Evolutionary conservation across 2,113 vertebrate genomes (phyloP), one percentile per base, ranked within the genome.

Genomic region (Diadophis punctatus): DNA sequence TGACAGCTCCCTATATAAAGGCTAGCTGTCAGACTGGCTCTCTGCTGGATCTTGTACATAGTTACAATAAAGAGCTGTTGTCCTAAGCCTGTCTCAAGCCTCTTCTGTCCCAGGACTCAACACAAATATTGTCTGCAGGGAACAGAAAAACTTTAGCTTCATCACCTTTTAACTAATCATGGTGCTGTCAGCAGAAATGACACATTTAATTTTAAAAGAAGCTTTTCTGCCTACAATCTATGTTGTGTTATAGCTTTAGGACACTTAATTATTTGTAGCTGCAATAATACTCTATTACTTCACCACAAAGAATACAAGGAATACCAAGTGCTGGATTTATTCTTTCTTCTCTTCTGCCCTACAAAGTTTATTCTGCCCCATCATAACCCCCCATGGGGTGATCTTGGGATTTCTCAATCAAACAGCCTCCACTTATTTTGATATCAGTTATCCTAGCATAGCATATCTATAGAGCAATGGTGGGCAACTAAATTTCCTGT

Each of bases 101-200:
- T 46, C 46, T 46, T 46, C 46, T 46, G 46, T 46, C 46, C 46
- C 46, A 46, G 46, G 46, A 46, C 46, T 46, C 46, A 46, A 46
- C 46, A 46, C 46, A 46, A 5, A 46, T 46, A 46, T 46, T 56
- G 86, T 14, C n/a, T 86, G 23, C 22, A 25, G n/a, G n/a, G n/a
- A 27, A 10, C 93, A 39, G 5, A n/a, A 0, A 80, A 90, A 46
- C 8, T 68, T 87, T 48, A 86, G 87, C 94, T 95, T 93, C 88
- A 52, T 74, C 9, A 48, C 10, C 68, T 63, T 93, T 95, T 93
- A 91, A 49, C 23, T 93, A 68, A 93, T 89, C 34, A n/a, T 25
- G 86, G 27, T 63, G 87, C 91, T 92, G 92, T 46, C 34, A 92
- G 43, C 20, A 88, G 43, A 95, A 91, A 94, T 87, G 87, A 93